A percentile compares a stretch with the other conserved stretches of the same genome.
phyloP scores from a whole-genome alignment of 1,140 invertebrate genomes.

The Sinella curviseta region DNA sequence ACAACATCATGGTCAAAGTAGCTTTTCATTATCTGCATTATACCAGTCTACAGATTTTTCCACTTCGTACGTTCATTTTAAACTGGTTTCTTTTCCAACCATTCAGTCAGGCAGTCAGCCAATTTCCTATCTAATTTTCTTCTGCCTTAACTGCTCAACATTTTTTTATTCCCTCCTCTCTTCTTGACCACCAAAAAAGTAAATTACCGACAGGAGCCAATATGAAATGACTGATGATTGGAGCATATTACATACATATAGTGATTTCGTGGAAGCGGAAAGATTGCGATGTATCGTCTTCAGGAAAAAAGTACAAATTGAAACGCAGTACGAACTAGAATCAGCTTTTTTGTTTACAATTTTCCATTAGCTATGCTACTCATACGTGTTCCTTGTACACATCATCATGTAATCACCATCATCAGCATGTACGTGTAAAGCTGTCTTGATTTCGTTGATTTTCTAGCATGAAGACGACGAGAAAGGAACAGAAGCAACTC shows the following conservation, averaged over 20 bases:
- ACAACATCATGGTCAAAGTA: too few relatives aligned
- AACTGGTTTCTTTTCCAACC: neutral
- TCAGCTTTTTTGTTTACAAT: neutral
- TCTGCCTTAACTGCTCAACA: too few relatives aligned
- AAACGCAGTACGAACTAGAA: too few relatives aligned
- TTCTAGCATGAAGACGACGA: too few relatives aligned
- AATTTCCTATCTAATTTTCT: neutral
- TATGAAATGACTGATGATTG: neutral
- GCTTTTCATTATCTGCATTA: neutral
- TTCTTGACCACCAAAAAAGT: neutral
- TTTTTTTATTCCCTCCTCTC: too few relatives aligned
- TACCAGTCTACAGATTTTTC: too few relatives aligned
- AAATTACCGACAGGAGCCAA: slow-evolving; percentile 15
- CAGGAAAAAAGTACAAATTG: neutral
- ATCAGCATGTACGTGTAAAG: neutral
- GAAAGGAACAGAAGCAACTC: neutral
- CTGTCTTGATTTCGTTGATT: neutral
- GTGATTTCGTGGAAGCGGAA: neutral
- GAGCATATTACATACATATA: neutral
- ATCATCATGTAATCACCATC: neutral
- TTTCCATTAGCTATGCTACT: neutral
- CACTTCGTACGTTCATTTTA: too few relatives aligned
- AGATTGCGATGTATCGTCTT: neutral
- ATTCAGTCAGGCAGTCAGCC: neutral
- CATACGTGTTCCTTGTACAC: neutral